Evolutionary conservation across 1,140 invertebrate species (phyloP).

Genomic region (Drepana arcuata): DNA sequence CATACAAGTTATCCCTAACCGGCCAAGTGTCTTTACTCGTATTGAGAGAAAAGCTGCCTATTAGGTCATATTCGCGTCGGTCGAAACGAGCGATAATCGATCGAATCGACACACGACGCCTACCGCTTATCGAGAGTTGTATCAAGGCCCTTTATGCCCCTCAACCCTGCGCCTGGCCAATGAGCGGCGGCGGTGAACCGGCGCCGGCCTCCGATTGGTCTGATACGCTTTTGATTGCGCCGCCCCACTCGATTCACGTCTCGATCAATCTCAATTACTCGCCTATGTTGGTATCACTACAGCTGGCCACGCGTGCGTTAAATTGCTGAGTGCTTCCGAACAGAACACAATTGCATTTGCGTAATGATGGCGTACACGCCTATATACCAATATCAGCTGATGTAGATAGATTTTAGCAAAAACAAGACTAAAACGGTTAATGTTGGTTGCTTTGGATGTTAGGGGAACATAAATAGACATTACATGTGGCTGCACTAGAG

Average conservation of each 20-base stretch:
- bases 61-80: slow-evolving; percentile 11
- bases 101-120: slow-evolving; percentile 55
- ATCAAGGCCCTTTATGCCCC: slow-evolving; percentile 57
- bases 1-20: no score
- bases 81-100: slow-evolving; percentile 45
- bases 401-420: no score
- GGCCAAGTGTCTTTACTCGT: no score
- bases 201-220: slow-evolving; percentile 43
- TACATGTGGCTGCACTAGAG: no score
- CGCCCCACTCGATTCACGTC: slow-evolving; percentile 57
- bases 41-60: slow-evolving; percentile 7
- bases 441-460: no score
- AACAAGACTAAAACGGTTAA: no score
- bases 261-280: slow-evolving; percentile 64
- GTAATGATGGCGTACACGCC: no score
- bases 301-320: slow-evolving; percentile 24
- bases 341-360: no score
- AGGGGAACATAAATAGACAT: slow-evolving; percentile 22
- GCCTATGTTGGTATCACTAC: slow-evolving; percentile 35
- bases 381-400: no score
- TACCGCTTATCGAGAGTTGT: slow-evolving; percentile 61
- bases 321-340: slow-evolving; percentile 25
- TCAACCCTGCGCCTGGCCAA: slow-evolving; percentile 49
- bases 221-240: slow-evolving; percentile 67
- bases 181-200: slow-evolving; percentile 21